These are phyloP conservation scores for Patiria pectinifera DNA, from an alignment of 53 echinoderm and acorn worm species.

Conservation along the genomic window DNA sequence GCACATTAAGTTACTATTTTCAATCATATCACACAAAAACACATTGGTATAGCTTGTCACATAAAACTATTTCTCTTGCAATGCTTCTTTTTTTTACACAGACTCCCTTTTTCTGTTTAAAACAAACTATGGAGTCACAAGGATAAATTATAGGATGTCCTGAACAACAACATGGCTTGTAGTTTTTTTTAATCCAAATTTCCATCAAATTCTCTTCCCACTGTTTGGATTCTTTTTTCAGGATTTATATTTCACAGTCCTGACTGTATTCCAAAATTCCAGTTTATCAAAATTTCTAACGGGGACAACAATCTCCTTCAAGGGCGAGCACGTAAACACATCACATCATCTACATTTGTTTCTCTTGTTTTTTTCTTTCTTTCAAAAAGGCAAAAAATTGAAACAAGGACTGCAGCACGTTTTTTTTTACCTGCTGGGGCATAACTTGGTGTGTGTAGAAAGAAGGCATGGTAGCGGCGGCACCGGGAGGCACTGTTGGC, in stretches of 20 bases:
- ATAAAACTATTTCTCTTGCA: too few species aligned
- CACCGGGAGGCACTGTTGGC: slow-evolving; percentile 79
- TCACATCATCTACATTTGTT: neutral
- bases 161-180: too few species aligned
- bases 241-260: too few species aligned
- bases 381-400: neutral
- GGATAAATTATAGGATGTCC: too few species aligned
- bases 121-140: neutral
- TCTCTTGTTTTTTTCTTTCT: neutral
- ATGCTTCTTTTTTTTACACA: too few species aligned
- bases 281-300: neutral
- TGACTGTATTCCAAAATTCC: neutral
- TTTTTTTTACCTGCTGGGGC: slow-evolving; percentile 72
- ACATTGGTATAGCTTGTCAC: too few species aligned
- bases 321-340: slow-evolving; percentile 7
- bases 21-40: too few species aligned
- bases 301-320: neutral
- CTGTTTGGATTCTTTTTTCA: too few species aligned
- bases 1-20: too few species aligned
- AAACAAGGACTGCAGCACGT: slow-evolving; percentile 38
- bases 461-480: slow-evolving; percentile 72
- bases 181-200: too few species aligned
- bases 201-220: too few species aligned
- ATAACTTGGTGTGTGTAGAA: slow-evolving; percentile 80
- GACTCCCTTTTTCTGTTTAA: neutral